Evolutionary conservation across 2,888 invertebrate genomes (phyloP).

Genomic region (Hyposoter dolosus): DNA sequence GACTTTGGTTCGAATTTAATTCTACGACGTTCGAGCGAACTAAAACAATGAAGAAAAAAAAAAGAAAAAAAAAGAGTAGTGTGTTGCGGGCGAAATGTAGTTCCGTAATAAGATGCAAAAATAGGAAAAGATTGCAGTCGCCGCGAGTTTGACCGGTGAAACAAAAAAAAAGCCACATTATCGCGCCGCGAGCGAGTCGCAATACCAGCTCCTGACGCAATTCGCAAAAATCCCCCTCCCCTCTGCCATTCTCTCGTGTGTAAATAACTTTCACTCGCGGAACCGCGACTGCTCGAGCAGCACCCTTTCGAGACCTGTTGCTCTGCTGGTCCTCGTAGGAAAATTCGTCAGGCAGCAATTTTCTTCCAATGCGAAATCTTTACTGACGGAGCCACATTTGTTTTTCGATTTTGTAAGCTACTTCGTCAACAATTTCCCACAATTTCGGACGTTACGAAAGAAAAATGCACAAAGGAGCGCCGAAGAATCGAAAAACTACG

Average conservation of each 20-base stretch:
- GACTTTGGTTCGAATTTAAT: neutral
- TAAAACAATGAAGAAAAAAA: conserved; percentile 1
- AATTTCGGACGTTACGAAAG: neutral
- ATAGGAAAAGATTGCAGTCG: conserved; percentile 33
- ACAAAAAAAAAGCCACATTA: conserved; percentile 46
- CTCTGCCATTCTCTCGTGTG: conserved; percentile 36
- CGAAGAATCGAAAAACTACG: neutral
- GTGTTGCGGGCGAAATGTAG: conserved; percentile 9
- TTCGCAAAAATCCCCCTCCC: conserved; percentile 48
- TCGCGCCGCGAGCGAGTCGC: conserved; percentile 63
- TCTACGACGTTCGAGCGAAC: neutral
- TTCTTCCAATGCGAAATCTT: neutral
- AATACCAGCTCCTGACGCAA: conserved; percentile 67
- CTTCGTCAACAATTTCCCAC: neutral
- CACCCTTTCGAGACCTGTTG: conserved; percentile 50
- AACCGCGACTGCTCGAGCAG: conserved; percentile 23
- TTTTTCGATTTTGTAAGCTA: neutral
- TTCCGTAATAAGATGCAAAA: conserved; percentile 34
- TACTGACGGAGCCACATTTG: neutral
- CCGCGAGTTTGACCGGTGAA: conserved; percentile 33
- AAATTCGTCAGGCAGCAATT: neutral
- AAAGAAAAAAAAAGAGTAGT: neutral
- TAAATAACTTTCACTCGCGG: conserved; percentile 72
- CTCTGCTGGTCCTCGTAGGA: conserved; percentile 30
- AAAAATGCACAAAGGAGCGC: neutral